Percentiles rank a stretch among this genome's conserved stretches.
phyloP scores from a whole-genome alignment of 1,140 invertebrate species.

The Drosophila cardini region DNA sequence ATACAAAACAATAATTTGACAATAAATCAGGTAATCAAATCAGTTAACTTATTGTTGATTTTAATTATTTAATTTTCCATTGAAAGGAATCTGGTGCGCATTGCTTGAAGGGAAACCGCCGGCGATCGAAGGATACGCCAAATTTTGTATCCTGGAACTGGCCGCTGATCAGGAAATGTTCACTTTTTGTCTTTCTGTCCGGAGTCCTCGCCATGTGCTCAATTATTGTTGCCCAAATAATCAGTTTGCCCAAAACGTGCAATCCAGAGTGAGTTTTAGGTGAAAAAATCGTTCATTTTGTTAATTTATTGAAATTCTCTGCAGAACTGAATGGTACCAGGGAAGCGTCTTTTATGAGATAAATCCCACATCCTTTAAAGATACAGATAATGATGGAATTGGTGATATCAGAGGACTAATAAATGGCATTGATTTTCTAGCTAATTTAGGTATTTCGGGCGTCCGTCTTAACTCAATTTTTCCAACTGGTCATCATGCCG shows the following conservation, averaged over 20 bases:
- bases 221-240: slow-evolving; percentile 89
- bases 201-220: slow-evolving; percentile 89
- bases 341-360: slow-evolving; percentile 93
- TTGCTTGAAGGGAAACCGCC: slow-evolving; percentile 85
- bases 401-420: slow-evolving; percentile 90
- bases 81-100: slow-evolving; percentile 73
- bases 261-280: slow-evolving; percentile 86
- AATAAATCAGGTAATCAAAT: slow-evolving; percentile 68
- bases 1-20: slow-evolving; percentile 83
- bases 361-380: slow-evolving; percentile 92
- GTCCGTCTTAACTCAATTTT: slow-evolving; percentile 90
- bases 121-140: slow-evolving; percentile 76
- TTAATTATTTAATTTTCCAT: not conserved
- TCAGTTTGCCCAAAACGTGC: slow-evolving; percentile 89
- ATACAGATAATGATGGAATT: slow-evolving; percentile 90
- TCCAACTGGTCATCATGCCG: slow-evolving; percentile 88
- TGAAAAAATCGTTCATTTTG: not conserved
- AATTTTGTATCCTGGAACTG: slow-evolving; percentile 93
- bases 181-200: slow-evolving; percentile 90
- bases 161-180: slow-evolving; percentile 89
- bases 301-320: slow-evolving; percentile 6
- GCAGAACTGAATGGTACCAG: slow-evolving; percentile 90
- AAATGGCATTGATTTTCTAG: slow-evolving; percentile 88
- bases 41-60: not conserved
- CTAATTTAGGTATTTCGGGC: slow-evolving; percentile 87